phyloP scores from a whole-genome alignment of 2,797 vertebrate species.

The Danio kyathit region DNA sequence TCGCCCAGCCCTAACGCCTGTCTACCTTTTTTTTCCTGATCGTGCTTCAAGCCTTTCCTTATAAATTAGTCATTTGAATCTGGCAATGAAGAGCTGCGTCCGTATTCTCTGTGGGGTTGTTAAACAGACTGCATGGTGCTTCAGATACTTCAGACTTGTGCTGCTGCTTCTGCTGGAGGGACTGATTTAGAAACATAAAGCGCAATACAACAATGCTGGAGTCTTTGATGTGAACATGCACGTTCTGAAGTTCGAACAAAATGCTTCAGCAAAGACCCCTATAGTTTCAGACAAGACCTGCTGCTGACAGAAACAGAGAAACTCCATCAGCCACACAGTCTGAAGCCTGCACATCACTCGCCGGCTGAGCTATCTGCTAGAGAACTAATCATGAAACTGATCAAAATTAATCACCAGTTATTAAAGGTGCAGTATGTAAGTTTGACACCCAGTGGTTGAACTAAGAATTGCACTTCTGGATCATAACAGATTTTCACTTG shows the following conservation, averaged over 20 bases:
- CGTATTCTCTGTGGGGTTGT: slow-evolving; percentile 47
- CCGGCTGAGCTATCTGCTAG: neutral
- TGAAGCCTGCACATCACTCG: neutral
- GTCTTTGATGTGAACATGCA: slow-evolving; percentile 42
- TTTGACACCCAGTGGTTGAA: too few species aligned
- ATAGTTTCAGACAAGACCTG: neutral
- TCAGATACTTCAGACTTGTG: slow-evolving; percentile 47
- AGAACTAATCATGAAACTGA: too few species aligned
- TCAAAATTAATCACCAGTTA: too few species aligned
- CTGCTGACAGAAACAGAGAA: neutral
- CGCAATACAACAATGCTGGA: slow-evolving; percentile 43
- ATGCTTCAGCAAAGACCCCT: neutral
- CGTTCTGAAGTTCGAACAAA: slow-evolving; percentile 15
- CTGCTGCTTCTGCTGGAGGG: slow-evolving; percentile 30
- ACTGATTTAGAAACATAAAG: slow-evolving; percentile 56
- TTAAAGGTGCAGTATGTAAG: too few species aligned
- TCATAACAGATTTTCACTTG: too few species aligned
- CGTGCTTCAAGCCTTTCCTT: slow-evolving; percentile 46
- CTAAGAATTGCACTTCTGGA: too few species aligned
- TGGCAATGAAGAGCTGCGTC: slow-evolving; percentile 13
- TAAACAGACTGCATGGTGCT: slow-evolving; percentile 51
- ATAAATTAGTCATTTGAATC: slow-evolving; percentile 55
- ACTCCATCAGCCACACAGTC: neutral
- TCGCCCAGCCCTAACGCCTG: too few species aligned
- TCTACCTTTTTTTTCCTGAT: slow-evolving; percentile 43